These are phyloP conservation scores for Lepidurus apus DNA, from an alignment of 1,140 invertebrate genomes.

Conservation along the genomic window DNA sequence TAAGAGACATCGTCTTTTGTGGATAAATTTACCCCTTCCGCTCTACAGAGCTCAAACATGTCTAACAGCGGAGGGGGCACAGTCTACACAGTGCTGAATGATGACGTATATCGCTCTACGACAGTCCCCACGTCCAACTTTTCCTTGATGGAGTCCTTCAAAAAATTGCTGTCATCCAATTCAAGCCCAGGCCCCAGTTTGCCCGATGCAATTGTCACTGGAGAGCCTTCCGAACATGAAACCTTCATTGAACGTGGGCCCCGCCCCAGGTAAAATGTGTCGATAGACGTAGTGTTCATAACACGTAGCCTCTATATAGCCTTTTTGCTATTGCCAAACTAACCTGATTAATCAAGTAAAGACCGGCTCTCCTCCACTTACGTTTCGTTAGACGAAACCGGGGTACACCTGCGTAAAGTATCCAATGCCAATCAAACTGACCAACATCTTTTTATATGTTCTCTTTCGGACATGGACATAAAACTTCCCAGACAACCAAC, in stretches of 20 bases:
- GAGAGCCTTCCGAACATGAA: constrained; percentile 43
- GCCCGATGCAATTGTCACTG: constrained; percentile 48
- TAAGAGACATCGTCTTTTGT: constrained; percentile 11
- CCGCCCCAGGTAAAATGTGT: constrained; percentile 50
- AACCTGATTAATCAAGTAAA: constrained; percentile 8
- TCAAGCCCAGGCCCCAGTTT: constrained; percentile 45
- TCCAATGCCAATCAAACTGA: neutral
- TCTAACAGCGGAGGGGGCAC: constrained; percentile 1
- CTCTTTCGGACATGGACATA: too few relatives aligned
- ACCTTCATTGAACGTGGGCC: constrained; percentile 44
- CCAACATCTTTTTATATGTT: too few relatives aligned
- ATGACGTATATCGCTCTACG: constrained; percentile 57
- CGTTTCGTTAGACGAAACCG: neutral
- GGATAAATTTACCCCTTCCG: neutral
- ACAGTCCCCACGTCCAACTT: constrained; percentile 54
- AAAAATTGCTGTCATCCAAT: constrained; percentile 57
- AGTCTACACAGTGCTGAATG: constrained; percentile 37
- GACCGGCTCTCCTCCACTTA: neutral
- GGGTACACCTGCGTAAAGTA: neutral
- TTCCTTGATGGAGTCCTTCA: constrained; percentile 55
- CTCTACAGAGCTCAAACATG: neutral
- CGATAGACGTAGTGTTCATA: constrained; percentile 40
- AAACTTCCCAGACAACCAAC: neutral
- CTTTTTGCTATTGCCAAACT: constrained; percentile 50
- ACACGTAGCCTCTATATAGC: constrained; percentile 42